These are phyloP conservation scores for Bubalus kerabau DNA, from an alignment of 2,113 vertebrate genomes.

Conservation along the genomic window DNA sequence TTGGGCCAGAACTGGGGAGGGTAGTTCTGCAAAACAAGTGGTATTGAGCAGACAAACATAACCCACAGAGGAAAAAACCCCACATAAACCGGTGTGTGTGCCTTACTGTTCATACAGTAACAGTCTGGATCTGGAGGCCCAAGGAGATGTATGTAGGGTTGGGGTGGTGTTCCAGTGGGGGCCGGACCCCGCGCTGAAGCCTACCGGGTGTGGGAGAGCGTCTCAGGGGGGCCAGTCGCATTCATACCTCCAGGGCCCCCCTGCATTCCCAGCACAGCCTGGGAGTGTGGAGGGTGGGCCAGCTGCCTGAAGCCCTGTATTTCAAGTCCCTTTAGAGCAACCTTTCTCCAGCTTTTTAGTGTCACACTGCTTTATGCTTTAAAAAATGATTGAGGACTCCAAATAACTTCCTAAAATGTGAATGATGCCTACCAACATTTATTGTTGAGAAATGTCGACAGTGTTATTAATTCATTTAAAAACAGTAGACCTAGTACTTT, in stretches of 20 bases:
- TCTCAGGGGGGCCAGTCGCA: no score
- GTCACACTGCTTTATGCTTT: background rate
- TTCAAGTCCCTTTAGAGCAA: background rate
- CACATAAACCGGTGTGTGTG: background rate
- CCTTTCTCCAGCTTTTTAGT: background rate
- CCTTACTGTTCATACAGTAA: background rate
- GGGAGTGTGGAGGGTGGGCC: background rate
- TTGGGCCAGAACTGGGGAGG: background rate
- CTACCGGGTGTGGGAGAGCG: rapidly evolving
- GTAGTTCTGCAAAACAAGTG: background rate
- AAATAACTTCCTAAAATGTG: background rate
- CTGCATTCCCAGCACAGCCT: rapidly evolving
- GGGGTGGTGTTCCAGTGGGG: background rate
- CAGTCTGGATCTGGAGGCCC: no score
- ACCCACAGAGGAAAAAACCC: background rate
- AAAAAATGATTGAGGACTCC: background rate
- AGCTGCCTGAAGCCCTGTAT: background rate
- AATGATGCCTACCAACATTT: background rate
- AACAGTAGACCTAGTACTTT: background rate
- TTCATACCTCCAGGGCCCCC: background rate
- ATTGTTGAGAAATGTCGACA: background rate
- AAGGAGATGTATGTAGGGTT: background rate
- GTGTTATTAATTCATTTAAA: background rate
- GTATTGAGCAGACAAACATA: background rate
- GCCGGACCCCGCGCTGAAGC: background rate